Percentiles rank a stretch among this genome's conserved stretches.
phyloP scores from a whole-genome alignment of 2,113 vertebrate species.

The Microcebus jonahi region DNA sequence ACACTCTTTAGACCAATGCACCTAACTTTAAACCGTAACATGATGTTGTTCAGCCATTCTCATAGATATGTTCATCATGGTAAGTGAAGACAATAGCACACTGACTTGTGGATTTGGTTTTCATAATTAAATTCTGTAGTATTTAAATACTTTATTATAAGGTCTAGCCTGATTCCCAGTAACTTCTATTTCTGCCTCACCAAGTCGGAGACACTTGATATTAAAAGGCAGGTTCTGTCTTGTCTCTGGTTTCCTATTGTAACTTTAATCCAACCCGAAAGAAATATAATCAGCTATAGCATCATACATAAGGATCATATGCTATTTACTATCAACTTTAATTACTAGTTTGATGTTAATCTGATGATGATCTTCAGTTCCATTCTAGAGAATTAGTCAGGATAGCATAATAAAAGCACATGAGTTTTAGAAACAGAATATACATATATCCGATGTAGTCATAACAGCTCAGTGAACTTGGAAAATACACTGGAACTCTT shows the following conservation, averaged over 20 bases:
- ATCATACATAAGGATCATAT: background rate
- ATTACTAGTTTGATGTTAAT: background rate
- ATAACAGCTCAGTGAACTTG: background rate
- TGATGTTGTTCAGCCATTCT: background rate
- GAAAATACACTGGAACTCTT: background rate
- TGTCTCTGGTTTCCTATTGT: background rate
- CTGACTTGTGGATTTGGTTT: background rate
- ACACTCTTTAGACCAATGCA: background rate
- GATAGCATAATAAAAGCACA: background rate
- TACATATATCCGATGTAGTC: background rate
- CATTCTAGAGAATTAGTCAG: background rate
- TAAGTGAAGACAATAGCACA: constrained; percentile 4
- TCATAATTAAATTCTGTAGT: background rate
- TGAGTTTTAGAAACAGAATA: background rate
- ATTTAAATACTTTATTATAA: background rate
- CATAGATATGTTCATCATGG: background rate
- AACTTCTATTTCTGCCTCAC: background rate
- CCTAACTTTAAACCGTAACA: background rate
- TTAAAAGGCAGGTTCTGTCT: background rate
- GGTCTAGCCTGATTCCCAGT: background rate
- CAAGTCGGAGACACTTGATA: background rate
- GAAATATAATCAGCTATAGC: background rate
- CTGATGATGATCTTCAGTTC: background rate
- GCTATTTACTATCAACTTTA: background rate
- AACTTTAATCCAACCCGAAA: background rate